phyloP scores from a whole-genome alignment of 2,113 vertebrate species.

The Orthonyx spaldingii region DNA sequence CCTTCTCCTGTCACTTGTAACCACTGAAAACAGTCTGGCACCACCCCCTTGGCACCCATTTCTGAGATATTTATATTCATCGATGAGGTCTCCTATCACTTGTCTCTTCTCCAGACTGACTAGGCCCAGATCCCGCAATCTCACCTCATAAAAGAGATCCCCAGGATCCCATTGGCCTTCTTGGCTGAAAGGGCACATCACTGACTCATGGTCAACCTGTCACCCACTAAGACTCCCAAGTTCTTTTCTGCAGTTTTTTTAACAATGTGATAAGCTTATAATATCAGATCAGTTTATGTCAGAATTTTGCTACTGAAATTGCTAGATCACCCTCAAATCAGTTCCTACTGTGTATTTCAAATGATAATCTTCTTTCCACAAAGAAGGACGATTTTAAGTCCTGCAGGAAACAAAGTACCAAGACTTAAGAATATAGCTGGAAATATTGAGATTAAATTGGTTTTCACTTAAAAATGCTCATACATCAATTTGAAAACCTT shows the following conservation, averaged over 20 bases:
- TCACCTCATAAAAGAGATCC: background rate
- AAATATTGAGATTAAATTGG: background rate
- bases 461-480: background rate
- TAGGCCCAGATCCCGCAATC: background rate
- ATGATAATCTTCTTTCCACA: background rate
- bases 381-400: background rate
- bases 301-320: background rate
- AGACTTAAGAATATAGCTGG: background rate
- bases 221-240: rapidly evolving
- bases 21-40: background rate
- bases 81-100: rapidly evolving
- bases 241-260: background rate
- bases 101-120: background rate
- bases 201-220: rapidly evolving
- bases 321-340: background rate
- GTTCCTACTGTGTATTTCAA: background rate
- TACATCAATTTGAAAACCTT: background rate
- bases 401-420: background rate
- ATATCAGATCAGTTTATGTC: background rate
- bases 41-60: rapidly evolving
- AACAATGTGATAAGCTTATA: background rate
- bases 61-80: too few species aligned
- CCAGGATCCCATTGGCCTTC: background rate
- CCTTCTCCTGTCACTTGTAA: background rate
- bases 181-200: rapidly evolving